Percentiles rank a stretch among this genome's conserved stretches.
Conservation (phyloP, 2,888 invertebrate genomes). For the Eudemis profundana region DNA sequence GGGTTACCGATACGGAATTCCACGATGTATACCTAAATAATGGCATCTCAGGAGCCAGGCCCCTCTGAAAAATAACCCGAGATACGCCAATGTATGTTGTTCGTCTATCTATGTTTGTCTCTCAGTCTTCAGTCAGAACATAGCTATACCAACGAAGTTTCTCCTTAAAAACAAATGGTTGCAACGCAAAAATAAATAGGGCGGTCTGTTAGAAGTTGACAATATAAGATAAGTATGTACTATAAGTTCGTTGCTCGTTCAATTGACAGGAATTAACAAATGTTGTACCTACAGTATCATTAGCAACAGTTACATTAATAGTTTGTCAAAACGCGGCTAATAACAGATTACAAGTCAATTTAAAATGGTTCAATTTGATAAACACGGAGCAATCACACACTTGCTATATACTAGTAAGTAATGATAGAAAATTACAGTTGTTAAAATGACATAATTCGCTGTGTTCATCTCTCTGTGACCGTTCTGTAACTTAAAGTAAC, state of each 20-base stretch:
- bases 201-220: slow-evolving; percentile 1
- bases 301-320: slow-evolving; percentile 19
- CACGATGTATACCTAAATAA: too few species aligned
- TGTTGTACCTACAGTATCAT: slow-evolving; percentile 24
- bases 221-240: not conserved
- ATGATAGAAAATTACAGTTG: slow-evolving; percentile 3
- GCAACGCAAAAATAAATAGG: not conserved
- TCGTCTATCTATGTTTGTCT: too few species aligned
- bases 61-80: too few species aligned
- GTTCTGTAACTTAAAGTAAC: too few species aligned
- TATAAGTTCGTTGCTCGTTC: slow-evolving; percentile 27
- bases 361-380: not conserved
- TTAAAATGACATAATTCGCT: not conserved
- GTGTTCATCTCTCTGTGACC: not conserved
- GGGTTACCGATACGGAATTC: too few species aligned
- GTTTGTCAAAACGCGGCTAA: slow-evolving; percentile 17
- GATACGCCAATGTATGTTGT: too few species aligned
- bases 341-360: slow-evolving; percentile 4
- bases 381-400: slow-evolving; percentile 2
- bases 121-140: too few species aligned
- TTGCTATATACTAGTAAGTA: not conserved
- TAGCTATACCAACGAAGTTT: not conserved
- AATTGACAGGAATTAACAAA: slow-evolving; percentile 29
- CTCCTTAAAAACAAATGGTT: too few species aligned
- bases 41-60: too few species aligned